phyloP scores from a whole-genome alignment of 2,888 invertebrate species.

The Coelinius sp. region DNA sequence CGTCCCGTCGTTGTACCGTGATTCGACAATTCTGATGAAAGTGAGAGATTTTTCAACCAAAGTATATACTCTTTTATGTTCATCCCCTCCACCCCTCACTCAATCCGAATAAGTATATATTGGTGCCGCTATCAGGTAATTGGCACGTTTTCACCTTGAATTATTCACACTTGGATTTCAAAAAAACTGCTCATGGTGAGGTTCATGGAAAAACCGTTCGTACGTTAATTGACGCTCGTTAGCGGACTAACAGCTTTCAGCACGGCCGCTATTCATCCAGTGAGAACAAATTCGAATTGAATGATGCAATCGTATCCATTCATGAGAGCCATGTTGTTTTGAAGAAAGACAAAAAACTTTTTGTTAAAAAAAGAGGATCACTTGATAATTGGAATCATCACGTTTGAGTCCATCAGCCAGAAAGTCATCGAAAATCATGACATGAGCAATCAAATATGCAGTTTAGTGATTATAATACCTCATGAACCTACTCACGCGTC shows the following conservation, averaged over 20 bases:
- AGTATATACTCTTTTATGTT: neutral
- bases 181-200: neutral
- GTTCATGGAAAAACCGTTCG: slow-evolving; percentile 25
- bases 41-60: neutral
- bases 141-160: neutral
- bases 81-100: neutral
- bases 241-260: slow-evolving; percentile 25
- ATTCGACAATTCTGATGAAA: slow-evolving; percentile 6
- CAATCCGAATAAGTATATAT: neutral
- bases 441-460: neutral
- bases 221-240: slow-evolving; percentile 44
- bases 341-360: too few species aligned
- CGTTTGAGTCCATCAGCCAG: too few species aligned
- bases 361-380: neutral
- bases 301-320: neutral
- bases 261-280: slow-evolving; percentile 21
- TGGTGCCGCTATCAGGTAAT: neutral
- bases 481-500: slow-evolving; percentile 47
- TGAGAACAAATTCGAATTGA: neutral
- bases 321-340: neutral
- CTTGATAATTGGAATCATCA: too few species aligned
- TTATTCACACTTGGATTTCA: neutral
- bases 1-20: neutral
- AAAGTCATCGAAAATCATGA: neutral
- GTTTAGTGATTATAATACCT: slow-evolving; percentile 22